phyloP scores from a whole-genome alignment of 2,113 vertebrate species.

The Aix galericulata region DNA sequence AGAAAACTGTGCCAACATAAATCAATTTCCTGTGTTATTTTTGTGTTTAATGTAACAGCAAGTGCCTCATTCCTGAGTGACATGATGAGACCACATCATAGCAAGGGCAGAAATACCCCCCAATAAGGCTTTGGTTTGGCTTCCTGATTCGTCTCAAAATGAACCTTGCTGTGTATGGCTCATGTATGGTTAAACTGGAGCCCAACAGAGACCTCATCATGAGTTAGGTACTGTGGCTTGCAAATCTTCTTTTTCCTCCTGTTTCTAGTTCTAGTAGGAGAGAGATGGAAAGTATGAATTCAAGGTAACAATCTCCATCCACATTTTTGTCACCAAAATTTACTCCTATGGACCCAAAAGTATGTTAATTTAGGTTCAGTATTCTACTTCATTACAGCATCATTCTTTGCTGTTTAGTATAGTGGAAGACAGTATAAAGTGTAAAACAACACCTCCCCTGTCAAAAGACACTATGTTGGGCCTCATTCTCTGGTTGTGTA shows the following conservation, averaged over 20 bases:
- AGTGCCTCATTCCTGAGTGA: slow-evolving; percentile 66
- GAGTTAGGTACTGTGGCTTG: neutral
- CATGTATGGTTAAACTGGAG: slow-evolving; percentile 58
- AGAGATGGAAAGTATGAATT: neutral
- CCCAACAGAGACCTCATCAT: neutral
- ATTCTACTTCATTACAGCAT: neutral
- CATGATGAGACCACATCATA: slow-evolving; percentile 65
- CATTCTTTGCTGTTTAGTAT: neutral
- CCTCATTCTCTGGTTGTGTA: neutral
- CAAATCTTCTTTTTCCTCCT: neutral
- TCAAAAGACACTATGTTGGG: neutral
- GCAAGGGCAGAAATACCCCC: slow-evolving; percentile 47
- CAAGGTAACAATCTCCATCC: neutral
- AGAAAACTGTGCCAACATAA: slow-evolving; percentile 70
- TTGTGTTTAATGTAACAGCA: slow-evolving; percentile 67
- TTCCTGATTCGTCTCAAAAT: slow-evolving; percentile 57
- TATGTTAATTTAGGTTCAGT: neutral
- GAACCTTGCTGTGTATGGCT: slow-evolving; percentile 28
- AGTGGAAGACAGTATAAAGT: neutral
- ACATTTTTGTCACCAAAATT: neutral
- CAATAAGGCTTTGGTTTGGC: slow-evolving; percentile 38
- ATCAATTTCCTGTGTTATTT: slow-evolving; percentile 70
- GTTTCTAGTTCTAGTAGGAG: neutral
- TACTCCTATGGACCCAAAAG: neutral
- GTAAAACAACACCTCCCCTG: neutral